Evolutionary conservation across 1,140 invertebrate genomes (phyloP), one percentile per base, ranked within the genome.

Genomic region (Oryctes rhinoceros): DNA sequence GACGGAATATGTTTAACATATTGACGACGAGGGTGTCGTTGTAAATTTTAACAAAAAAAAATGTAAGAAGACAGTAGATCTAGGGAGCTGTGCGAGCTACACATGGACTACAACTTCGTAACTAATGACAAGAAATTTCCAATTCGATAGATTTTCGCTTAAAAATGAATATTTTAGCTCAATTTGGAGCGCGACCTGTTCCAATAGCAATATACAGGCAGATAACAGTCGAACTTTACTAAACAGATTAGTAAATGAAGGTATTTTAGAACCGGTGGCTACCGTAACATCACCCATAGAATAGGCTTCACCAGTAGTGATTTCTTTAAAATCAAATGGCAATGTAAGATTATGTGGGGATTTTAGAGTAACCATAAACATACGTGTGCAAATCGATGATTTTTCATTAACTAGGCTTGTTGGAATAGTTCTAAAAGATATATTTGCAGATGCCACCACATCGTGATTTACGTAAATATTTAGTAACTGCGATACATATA

Each of bases 281-380:
- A 10, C 13, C 6, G 3, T 7, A 10, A 35, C 67, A 0, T 6
- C 5, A 20, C 67, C 67, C 18, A 71, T 71, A 20, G 67, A 71
- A 20, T 90, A 86, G 87, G 87, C 86, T 5, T 83, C 87, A 11
- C 87, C 87, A 0, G 83, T 90, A 3, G 88, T 90, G 0, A 81
- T 88, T 0, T 86, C 90, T 4, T 53, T 86, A 37, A 90, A 90
- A 83, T 84, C 83, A 30, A 85, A 87, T 77, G 87, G 87, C 18
- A 83, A 80, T 2, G 80, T 83, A 15, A 15, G 81, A 37, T 24
- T 80, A 44, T 80, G 82, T 47, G 80, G 74, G 6, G 81, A 79
- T 78, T 80, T 78, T 71, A 80, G 80, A 79, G 78, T 81, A 13
- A 82, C 84, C 18, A 65, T 84, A 47, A 84, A 84, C 78, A 71